phyloP scores from a whole-genome alignment of 2,888 invertebrate species.

The Drosophila quinaria region DNA sequence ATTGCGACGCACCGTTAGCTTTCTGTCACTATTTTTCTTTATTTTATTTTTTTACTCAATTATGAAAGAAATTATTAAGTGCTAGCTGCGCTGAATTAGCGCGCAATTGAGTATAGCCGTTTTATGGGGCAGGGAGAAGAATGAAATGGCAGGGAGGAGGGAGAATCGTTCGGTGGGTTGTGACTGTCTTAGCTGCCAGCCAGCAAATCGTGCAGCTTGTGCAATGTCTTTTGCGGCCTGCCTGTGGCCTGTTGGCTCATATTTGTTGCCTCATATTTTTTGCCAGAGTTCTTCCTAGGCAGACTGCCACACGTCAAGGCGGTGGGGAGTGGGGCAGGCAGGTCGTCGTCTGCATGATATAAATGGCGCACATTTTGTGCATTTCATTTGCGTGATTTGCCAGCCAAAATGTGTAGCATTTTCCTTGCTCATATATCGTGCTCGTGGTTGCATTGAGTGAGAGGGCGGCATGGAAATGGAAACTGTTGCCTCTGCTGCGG shows the following conservation, averaged over 20 bases:
- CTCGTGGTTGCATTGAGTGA: constrained; percentile 1
- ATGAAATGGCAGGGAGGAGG: background rate
- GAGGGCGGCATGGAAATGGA: constrained; percentile 1
- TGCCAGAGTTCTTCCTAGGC: constrained; percentile 30
- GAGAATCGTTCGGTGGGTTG: constrained; percentile 4
- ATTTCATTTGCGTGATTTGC: constrained; percentile 81
- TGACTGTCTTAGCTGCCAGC: constrained; percentile 26
- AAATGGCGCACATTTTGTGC: constrained; percentile 81
- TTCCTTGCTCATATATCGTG: constrained; percentile 48
- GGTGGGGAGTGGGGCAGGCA: background rate
- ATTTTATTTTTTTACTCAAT: constrained; percentile 59
- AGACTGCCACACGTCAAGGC: constrained; percentile 48
- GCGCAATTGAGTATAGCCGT: constrained; percentile 77
- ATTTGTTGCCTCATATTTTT: constrained; percentile 59
- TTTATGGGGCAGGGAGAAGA: constrained; percentile 10
- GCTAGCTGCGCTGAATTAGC: constrained; percentile 80
- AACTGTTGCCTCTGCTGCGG: constrained; percentile 13
- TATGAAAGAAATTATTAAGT: constrained; percentile 82
- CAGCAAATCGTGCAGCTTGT: constrained; percentile 44
- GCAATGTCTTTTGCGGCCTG: constrained; percentile 64
- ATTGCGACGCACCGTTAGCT: constrained; percentile 27
- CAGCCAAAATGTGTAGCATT: constrained; percentile 68
- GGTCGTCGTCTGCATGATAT: constrained; percentile 60
- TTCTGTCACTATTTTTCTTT: constrained; percentile 37
- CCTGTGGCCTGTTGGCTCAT: constrained; percentile 64